Percentiles rank a stretch among this genome's conserved stretches.
Conservation (phyloP, 1,140 invertebrate species). For the Drosophila pseudoananassae region DNA sequence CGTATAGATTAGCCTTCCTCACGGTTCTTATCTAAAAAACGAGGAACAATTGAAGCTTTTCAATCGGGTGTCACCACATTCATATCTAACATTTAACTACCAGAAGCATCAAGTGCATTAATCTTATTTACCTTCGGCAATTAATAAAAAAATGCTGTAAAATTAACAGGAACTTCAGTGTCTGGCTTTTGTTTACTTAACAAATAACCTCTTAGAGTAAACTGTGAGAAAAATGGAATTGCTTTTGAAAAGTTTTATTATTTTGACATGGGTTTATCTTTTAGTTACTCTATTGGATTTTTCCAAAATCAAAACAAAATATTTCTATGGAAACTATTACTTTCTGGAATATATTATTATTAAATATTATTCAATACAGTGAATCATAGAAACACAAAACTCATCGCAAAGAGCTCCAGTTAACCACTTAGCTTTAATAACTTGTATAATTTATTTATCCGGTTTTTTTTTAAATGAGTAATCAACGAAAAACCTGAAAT, state of each 20-base stretch:
- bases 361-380: too few relatives aligned
- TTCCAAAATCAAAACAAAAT: too few relatives aligned
- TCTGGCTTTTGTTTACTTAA: too few relatives aligned
- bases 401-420: too few relatives aligned
- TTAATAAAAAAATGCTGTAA: neutral
- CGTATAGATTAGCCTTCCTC: too few relatives aligned
- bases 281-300: too few relatives aligned
- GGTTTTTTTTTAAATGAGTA: neutral
- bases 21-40: constrained; percentile 5
- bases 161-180: constrained; percentile 2
- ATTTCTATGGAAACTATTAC: too few relatives aligned
- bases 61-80: constrained; percentile 9
- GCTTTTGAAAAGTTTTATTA: too few relatives aligned
- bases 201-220: neutral
- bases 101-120: constrained; percentile 3
- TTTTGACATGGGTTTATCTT: too few relatives aligned
- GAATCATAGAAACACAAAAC: too few relatives aligned
- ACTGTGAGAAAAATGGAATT: neutral
- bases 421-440: neutral
- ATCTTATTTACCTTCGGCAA: neutral
- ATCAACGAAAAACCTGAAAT: constrained; percentile 1
- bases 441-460: neutral
- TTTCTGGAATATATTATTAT: too few relatives aligned
- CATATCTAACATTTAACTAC: constrained; percentile 1
- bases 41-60: constrained; percentile 16